phyloP scores from a whole-genome alignment of 2,888 invertebrate species.

The Tetragonisca angustula region DNA sequence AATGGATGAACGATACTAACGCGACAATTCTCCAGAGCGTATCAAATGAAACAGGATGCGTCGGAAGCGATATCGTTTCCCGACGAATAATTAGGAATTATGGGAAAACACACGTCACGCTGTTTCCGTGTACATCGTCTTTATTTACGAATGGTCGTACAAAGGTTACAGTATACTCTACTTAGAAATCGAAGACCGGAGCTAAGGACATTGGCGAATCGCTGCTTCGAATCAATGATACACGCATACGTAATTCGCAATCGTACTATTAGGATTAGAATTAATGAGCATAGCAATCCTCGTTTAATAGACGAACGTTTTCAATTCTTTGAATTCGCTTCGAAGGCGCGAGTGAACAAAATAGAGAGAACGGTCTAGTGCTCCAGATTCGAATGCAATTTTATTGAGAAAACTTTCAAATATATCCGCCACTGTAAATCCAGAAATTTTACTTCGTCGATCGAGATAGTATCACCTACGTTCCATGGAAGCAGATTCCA shows the following conservation, averaged over 20 bases:
- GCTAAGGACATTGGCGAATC: too few relatives aligned
- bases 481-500: too few relatives aligned
- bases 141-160: conserved; percentile 28
- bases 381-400: not conserved
- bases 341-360: not conserved
- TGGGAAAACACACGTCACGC: not conserved
- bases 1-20: not conserved
- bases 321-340: not conserved
- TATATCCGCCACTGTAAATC: not conserved
- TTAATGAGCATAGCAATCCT: not conserved
- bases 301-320: not conserved
- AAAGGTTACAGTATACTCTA: not conserved
- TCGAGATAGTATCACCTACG: too few relatives aligned
- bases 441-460: not conserved
- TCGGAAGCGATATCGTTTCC: conserved; percentile 24
- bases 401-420: not conserved
- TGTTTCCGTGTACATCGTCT: not conserved
- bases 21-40: not conserved
- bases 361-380: not conserved
- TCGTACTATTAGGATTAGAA: not conserved
- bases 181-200: not conserved
- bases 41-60: conserved; percentile 52
- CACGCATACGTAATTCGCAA: not conserved
- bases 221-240: not conserved
- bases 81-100: not conserved